Evolutionary conservation across 1,140 invertebrate species (phyloP), one percentile per base, ranked within the genome.

Genomic region (Magallana gigas): DNA sequence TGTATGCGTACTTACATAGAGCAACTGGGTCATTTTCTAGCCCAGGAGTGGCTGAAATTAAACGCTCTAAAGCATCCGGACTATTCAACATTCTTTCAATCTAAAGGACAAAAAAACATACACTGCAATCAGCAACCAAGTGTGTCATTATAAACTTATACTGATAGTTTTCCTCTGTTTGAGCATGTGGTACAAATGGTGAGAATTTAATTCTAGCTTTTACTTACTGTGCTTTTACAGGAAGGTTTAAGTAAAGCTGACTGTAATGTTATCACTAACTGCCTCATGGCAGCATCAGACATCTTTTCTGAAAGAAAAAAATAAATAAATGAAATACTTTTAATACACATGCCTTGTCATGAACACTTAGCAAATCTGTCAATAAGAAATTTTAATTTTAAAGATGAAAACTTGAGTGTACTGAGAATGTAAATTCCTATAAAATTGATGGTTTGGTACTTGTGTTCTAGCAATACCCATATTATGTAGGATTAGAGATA

Each of bases 31-130:
- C 92, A 48, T 91, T 90, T 29, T 92, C 91, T 59, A 94, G 83
- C 5, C 92, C 92, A 62, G 94, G 94, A 29, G 92, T 91, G 60
- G 92, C 91, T 62, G 92, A 91, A n/a, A 93, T 90, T 11, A 94
- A 86, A 68, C 92, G 91, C 80, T 94, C 91, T 76, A 94, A 82
- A 29, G 89, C 86, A 16, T 94, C 92, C 62, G 93, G 91, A 68
- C 91, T 91, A 56, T 88, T 91, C n/a, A 94, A 85, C 84, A 92
- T 91, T 48, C 83, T 90, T 76, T 92, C 91, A 36, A 92, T 88
- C 91, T 92, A 76, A 89, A 89, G 71, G 0, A 48, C 36, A 48
- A 48, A 48, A 48, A 48, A 18, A 87, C 23, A 84, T 48, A 16
- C 29, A 85, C 23, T 62, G 11, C 23, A 80, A 18, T 80, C 29